Base-by-base conservation (phyloP, 1,140 invertebrate species). In the Diorhabda sublineata region DNA sequence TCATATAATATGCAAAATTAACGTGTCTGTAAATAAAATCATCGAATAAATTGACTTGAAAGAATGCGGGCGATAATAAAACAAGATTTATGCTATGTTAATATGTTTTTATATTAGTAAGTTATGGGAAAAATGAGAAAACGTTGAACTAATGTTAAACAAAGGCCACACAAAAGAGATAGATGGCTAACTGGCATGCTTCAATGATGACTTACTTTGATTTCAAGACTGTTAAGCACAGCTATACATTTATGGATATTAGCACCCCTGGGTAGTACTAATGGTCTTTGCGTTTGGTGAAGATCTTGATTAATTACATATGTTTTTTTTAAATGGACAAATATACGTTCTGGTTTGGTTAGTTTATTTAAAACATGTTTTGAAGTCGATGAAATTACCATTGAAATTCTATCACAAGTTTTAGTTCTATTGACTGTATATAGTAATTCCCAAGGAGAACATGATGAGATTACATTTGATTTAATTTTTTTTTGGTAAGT, bases 171-270 rank as follows among this genome's bases (percentile, higher is more conserved):
- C 47, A 6, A 47, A 66, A 52, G 47, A 66, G 63, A 69, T 69
- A 64, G 43, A 69, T 66, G 68, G 59, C 68, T 52, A 4, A 44
- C 58, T 69, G 68, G 44, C 68, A 69, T 69, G 68, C 58, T 59
- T 44, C 7, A 43, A 42, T 66, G 68, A 69, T 66, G 68, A 47
- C 68, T 69, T 66, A 66, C 58, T 69, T 69, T 61, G 47, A 44
- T 52, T 52, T 47, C 9, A 43, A 66, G 63, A 47, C 9, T 68
- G 61, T 43, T 62, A 52, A 47, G 42, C 26, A 1, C 26, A 26
- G 6, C 43, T 8, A 56, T 58, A 44, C 56, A 7, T 60, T 47
- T 42, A 47, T n/a, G 42, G 9, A 62, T 69, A 59, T 58, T 42
- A 11, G 61, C 61, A 45, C 67, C 45, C 67, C 67, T 42, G 57